phyloP scores from a whole-genome alignment of 2,797 vertebrate genomes.

The Alcedo quadribrachys region DNA sequence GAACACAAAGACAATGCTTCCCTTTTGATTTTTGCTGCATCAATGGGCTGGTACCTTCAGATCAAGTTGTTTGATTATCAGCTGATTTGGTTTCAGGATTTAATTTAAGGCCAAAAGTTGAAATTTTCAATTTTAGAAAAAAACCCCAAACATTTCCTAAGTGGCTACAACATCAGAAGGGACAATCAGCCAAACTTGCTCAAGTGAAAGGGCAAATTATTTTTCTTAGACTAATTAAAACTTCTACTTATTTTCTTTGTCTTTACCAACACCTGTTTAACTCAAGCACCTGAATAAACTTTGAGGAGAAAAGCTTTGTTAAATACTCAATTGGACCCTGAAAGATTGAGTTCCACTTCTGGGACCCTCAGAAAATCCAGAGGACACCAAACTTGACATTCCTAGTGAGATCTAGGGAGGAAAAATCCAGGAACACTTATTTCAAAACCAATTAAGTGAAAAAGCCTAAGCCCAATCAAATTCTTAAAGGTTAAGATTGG shows the following conservation, averaged over 20 bases:
- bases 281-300: constrained; percentile 46
- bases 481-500: neutral
- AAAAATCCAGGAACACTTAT: constrained; percentile 20
- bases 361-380: neutral
- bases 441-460: neutral
- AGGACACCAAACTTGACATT: neutral
- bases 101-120: neutral
- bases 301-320: constrained; percentile 8
- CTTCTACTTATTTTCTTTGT: neutral
- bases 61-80: neutral
- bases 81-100: neutral
- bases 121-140: neutral
- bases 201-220: neutral
- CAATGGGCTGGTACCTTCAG: neutral
- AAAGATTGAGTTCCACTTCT: neutral
- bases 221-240: constrained; percentile 24
- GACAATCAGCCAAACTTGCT: neutral
- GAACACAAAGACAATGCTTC: neutral
- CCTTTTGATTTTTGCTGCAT: neutral
- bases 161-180: neutral
- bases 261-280: constrained; percentile 23
- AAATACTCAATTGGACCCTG: neutral
- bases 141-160: neutral
- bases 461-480: neutral
- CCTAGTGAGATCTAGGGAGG: neutral